Conservation (phyloP, 1,140 invertebrate genomes). For the Cydia amplana region DNA sequence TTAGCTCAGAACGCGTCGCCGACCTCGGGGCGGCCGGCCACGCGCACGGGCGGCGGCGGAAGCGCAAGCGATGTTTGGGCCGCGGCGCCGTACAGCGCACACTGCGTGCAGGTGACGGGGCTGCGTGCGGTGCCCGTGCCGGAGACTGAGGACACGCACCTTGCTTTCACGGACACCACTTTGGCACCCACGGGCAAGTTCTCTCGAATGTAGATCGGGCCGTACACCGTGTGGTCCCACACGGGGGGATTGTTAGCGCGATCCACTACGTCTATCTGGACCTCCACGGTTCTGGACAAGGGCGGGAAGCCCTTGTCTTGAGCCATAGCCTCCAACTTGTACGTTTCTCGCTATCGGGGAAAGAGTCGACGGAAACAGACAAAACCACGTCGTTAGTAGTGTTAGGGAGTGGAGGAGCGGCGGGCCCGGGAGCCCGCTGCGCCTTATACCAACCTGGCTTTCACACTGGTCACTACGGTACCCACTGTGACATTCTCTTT, state of each 20-base stretch:
- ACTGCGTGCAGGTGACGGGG: constrained; percentile 77
- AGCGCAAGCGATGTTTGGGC: constrained; percentile 37
- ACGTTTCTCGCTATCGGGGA: constrained; percentile 93
- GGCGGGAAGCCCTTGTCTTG: constrained; percentile 97
- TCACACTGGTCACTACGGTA: constrained; percentile 97
- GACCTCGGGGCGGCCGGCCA: background rate
- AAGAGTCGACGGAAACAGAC: constrained; percentile 83
- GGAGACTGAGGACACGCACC: constrained; percentile 84
- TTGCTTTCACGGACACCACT: constrained; percentile 98
- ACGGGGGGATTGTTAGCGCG: constrained; percentile 97
- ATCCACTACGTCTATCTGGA: constrained; percentile 98
- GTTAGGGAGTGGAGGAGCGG: constrained; percentile 76
- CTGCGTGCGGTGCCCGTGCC: constrained; percentile 81
- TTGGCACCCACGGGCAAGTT: constrained; percentile 97
- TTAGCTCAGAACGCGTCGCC: background rate
- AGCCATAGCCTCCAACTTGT: constrained; percentile 97
- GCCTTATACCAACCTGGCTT: constrained; percentile 96
- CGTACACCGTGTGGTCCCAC: constrained; percentile 97
- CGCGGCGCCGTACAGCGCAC: constrained; percentile 55
- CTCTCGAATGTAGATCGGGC: constrained; percentile 97
- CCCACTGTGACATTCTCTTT: constrained; percentile 98
- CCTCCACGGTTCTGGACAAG: constrained; percentile 95
- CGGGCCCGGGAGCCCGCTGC: constrained; percentile 70
- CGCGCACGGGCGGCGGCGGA: constrained; percentile 21
- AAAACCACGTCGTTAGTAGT: constrained; percentile 84